Evolutionary conservation across 2,113 vertebrate species (phyloP).

Genomic region (Mesembrinibis cayennensis): DNA sequence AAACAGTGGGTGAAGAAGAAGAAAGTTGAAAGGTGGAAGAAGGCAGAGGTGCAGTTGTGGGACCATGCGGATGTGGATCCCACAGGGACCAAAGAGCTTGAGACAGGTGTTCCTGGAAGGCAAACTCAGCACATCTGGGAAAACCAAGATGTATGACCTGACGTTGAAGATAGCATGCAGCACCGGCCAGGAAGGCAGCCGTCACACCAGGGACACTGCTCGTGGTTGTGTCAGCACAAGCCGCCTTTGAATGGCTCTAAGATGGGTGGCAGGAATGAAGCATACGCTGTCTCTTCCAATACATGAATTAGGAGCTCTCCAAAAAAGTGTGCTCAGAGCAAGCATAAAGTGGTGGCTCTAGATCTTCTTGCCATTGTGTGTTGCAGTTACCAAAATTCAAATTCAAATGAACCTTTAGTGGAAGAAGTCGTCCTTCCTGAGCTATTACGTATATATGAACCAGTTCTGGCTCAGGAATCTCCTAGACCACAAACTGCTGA

Average conservation of each 20-base stretch:
- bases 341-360: not conserved
- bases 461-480: not conserved
- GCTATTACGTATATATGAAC: not conserved
- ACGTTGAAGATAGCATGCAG: rapidly evolving
- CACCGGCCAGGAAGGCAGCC: not conserved
- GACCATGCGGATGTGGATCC: not conserved
- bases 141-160: not conserved
- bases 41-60: too few relatives aligned
- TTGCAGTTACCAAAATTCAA: not conserved
- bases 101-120: not conserved
- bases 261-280: not conserved
- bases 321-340: not conserved
- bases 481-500: not conserved
- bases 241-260: not conserved
- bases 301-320: not conserved
- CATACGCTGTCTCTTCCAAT: not conserved
- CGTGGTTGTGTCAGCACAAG: not conserved
- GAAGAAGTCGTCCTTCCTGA: not conserved
- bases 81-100: not conserved
- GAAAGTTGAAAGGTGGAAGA: not conserved
- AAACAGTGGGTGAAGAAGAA: not conserved
- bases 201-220: not conserved
- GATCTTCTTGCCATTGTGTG: not conserved
- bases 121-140: not conserved
- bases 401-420: not conserved